Evolutionary conservation across 2,797 vertebrate species (phyloP), one percentile per base, ranked within the genome.

Genomic region (Enteromius argenteus): DNA sequence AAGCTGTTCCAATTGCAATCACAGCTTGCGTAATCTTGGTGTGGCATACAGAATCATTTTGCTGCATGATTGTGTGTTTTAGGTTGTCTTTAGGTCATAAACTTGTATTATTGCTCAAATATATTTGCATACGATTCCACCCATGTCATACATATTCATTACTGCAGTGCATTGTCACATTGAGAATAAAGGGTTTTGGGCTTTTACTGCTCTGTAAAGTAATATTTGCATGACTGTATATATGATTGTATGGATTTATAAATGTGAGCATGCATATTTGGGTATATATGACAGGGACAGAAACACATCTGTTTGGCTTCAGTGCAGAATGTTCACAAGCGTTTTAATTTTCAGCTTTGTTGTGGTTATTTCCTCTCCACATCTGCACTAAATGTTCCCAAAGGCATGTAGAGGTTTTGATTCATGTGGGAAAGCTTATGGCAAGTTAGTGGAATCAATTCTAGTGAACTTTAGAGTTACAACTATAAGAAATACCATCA

Each of bases 11-110:
- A 80, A 82, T 89, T 30, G 49, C 90, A 74, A 44, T 89, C 62
- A 79, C 67, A 72, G 30, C 30, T 87, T 80, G 88, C 35, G 88
- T 80, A 90, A 86, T 89, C 83, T 87, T 90, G 89, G 53, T 81
- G 90, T 86, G 37, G 73, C 74, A 82, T 86, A 80, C 58, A 90
- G 84, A 89, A 79, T 74, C 35, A 56, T 79, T 64, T 53, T 74
- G 14, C 46, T 62, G 79, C 44, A 64, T 76, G 75, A 73, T 72
- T 86, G 75, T 84, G 71, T 60, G 79, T 69, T 72, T 62, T 9
- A 68, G 71, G 83, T 37, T 80, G 32, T 66, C 21, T 83, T 80
- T 11, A 58, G 46, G 67, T 79, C 35, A 30, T 23, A 72, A 86
- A 72, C n/a, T 19, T 80, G 13, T 56, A 56, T 80, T 79, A 39